These are phyloP conservation scores for Thinocorus orbignyianus DNA, from an alignment of 2,113 vertebrate genomes.

Conservation along the genomic window DNA sequence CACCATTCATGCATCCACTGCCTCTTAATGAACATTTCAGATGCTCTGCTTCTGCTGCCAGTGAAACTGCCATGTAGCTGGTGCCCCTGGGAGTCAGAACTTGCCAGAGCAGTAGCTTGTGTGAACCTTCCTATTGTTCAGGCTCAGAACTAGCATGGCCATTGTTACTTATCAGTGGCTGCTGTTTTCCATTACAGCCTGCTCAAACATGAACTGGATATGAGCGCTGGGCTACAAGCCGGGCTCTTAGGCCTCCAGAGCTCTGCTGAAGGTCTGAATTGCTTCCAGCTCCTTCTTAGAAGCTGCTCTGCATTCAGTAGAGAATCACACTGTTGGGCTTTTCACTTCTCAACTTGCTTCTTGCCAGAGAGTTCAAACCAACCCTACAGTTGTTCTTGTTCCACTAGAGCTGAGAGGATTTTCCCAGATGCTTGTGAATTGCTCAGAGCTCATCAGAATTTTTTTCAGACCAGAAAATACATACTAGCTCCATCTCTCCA, in stretches of 20 bases:
- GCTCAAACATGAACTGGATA: background rate
- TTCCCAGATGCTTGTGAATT: background rate
- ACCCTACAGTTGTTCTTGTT: background rate
- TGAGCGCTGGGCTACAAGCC: constrained; percentile 25
- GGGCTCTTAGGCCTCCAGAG: constrained; percentile 11
- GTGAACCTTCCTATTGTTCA: background rate
- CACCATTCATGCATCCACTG: background rate
- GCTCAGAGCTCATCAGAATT: background rate
- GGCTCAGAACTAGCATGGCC: background rate
- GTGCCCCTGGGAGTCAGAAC: background rate
- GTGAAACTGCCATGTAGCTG: background rate
- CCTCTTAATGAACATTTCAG: background rate
- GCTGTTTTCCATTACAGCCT: constrained; percentile 56
- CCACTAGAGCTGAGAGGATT: background rate
- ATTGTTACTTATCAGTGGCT: constrained; percentile 2
- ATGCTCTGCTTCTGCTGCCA: background rate
- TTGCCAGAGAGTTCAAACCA: background rate
- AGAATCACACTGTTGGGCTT: background rate
- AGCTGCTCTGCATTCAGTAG: background rate
- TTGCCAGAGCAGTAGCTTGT: constrained; percentile 58
- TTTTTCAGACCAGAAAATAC: background rate
- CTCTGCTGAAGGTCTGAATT: constrained; percentile 13
- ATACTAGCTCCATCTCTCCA: background rate
- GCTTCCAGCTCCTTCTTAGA: constrained; percentile 54
- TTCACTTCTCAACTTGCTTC: background rate